Evolutionary conservation across 35 echinoderm and acorn worm genomes (phyloP).

Genomic region (Stichopus chloronotus): DNA sequence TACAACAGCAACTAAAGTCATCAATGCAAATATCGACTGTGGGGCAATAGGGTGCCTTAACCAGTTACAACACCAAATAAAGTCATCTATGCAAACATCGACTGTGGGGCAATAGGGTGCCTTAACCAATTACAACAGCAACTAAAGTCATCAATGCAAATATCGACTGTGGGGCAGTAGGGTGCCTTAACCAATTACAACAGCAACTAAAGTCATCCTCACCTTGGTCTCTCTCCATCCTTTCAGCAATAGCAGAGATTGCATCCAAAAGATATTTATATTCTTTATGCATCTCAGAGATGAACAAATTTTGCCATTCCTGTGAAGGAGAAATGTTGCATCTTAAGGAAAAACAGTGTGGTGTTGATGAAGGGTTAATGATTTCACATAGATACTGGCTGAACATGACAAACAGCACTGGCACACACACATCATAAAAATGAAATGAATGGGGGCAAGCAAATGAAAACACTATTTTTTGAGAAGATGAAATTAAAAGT

Average conservation of each 20-base stretch:
- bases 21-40: no score
- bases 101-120: no score
- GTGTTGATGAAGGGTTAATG: not conserved
- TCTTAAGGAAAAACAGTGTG: not conserved
- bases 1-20: no score
- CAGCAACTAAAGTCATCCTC: not conserved
- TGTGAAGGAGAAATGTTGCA: not conserved
- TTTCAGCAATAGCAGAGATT: not conserved
- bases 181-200: no score
- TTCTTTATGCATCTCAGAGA: slow-evolving; percentile 31
- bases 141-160: no score
- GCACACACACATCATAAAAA: not conserved
- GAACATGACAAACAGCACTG: not conserved
- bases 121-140: no score
- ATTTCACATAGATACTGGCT: not conserved
- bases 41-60: no score
- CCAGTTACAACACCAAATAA: no score
- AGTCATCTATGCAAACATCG: no score
- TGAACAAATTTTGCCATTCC: not conserved
- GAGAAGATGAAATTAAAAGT: not conserved
- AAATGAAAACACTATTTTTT: not conserved
- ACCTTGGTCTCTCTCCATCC: not conserved
- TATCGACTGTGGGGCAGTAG: no score
- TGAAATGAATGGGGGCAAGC: not conserved
- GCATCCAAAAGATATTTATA: slow-evolving; percentile 22